Conservation (phyloP, 2,113 vertebrate species). For the Sylvilagus bachmani region DNA sequence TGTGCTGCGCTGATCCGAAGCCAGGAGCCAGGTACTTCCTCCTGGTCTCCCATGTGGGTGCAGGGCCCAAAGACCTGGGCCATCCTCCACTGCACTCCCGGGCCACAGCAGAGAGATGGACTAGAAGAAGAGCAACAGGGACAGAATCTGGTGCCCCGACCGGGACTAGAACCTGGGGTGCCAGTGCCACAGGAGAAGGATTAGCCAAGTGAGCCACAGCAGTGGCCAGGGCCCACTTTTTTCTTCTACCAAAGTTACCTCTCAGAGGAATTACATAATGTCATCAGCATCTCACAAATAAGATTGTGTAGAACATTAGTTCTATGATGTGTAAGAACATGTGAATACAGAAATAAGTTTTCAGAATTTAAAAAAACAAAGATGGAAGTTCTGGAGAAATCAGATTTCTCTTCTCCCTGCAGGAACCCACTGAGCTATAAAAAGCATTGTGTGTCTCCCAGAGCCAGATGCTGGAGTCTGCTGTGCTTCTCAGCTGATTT, state of each 20-base stretch:
- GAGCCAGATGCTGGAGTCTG: not conserved
- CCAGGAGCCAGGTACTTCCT: too few relatives aligned
- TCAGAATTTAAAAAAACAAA: not conserved
- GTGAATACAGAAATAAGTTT: constrained; percentile 7
- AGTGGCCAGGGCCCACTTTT: not conserved
- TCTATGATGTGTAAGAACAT: not conserved
- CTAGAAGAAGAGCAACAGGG: too few relatives aligned
- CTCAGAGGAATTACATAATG: not conserved
- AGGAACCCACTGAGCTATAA: not conserved
- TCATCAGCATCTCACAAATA: not conserved
- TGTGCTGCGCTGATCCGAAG: too few relatives aligned
- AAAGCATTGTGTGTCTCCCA: not conserved
- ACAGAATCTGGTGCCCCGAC: too few relatives aligned
- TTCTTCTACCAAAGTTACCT: not conserved
- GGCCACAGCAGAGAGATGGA: too few relatives aligned
- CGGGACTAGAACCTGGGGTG: too few relatives aligned
- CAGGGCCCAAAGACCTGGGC: too few relatives aligned
- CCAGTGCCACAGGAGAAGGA: too few relatives aligned
- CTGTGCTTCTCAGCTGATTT: constrained; percentile 29
- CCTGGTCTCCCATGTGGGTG: too few relatives aligned
- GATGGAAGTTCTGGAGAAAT: not conserved
- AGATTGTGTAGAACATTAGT: not conserved
- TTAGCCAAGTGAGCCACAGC: too few relatives aligned
- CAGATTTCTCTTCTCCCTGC: not conserved
- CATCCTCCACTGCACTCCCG: too few relatives aligned